Percentiles rank a stretch among this genome's conserved stretches.
Evolutionary conservation across 2,113 vertebrate species (phyloP).

Genomic region (Centropus bengalensis): DNA sequence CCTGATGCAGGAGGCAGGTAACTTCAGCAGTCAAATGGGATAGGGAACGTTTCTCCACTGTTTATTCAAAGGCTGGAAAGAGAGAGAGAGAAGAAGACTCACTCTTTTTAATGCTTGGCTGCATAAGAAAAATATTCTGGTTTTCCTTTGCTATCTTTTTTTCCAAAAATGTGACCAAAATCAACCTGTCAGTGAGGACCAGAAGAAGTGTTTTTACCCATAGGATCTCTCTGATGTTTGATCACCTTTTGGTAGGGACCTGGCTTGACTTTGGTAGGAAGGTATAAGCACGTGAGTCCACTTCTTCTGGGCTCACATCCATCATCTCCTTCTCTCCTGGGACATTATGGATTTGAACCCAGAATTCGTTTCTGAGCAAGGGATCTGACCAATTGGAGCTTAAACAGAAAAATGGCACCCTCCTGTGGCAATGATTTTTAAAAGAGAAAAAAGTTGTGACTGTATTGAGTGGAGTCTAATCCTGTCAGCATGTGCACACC

Average conservation of each 20-base stretch:
- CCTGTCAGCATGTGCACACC: not conserved
- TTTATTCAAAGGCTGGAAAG: not conserved
- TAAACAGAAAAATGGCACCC: constrained; percentile 66
- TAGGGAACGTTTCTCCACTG: not conserved
- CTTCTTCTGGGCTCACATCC: not conserved
- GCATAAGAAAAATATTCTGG: not conserved
- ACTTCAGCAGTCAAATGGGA: not conserved
- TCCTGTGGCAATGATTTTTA: constrained; percentile 40
- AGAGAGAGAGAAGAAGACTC: not conserved
- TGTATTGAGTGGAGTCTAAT: not conserved
- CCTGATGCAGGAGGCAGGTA: not conserved
- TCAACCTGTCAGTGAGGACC: not conserved
- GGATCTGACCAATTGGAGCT: not conserved
- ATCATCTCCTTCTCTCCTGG: not conserved
- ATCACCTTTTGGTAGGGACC: not conserved
- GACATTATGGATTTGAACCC: not conserved
- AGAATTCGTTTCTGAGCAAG: not conserved
- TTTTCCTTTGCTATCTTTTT: not conserved
- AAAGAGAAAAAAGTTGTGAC: not conserved
- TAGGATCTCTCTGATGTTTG: not conserved
- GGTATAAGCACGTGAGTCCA: not conserved
- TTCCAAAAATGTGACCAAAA: not conserved
- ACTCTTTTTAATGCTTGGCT: not conserved
- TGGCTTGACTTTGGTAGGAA: not conserved
- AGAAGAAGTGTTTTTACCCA: not conserved